These are phyloP conservation scores for Hybognathus amarus DNA, from an alignment of 2,797 vertebrate species.

Conservation along the genomic window DNA sequence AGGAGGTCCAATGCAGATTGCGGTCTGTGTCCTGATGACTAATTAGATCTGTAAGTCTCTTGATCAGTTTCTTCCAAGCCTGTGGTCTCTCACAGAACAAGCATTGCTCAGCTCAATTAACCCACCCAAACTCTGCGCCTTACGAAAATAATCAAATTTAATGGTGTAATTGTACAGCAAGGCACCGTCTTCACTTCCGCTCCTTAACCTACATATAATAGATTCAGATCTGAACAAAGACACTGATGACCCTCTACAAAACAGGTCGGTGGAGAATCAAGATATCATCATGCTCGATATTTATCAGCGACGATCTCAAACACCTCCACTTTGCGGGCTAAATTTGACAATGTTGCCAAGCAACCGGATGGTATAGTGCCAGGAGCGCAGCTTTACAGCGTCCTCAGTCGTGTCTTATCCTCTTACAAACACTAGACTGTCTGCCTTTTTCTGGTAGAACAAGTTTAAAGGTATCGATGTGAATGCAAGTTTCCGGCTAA, in stretches of 20 bases:
- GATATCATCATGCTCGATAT: constrained; percentile 55
- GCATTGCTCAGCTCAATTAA: constrained; percentile 35
- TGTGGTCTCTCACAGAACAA: constrained; percentile 22
- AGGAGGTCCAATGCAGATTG: constrained; percentile 30
- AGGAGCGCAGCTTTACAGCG: constrained; percentile 45
- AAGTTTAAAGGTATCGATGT: constrained; percentile 17
- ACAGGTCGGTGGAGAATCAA: constrained; percentile 44
- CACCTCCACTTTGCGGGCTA: constrained; percentile 59
- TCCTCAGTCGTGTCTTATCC: constrained; percentile 49
- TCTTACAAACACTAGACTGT: constrained; percentile 42
- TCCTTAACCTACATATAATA: not conserved
- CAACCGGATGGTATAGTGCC: constrained; percentile 59
- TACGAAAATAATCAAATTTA: constrained; percentile 34
- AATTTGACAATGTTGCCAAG: constrained; percentile 67
- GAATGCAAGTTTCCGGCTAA: too few species aligned
- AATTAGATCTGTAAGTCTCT: constrained; percentile 29
- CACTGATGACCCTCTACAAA: constrained; percentile 33
- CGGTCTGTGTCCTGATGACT: constrained; percentile 30
- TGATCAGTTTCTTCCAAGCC: constrained; percentile 38
- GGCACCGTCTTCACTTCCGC: not conserved
- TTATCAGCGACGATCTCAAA: constrained; percentile 46
- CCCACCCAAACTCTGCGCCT: constrained; percentile 14
- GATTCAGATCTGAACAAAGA: constrained; percentile 27
- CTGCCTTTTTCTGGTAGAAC: constrained; percentile 34
- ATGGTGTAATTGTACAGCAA: constrained; percentile 42